Percentiles rank a stretch among this genome's conserved stretches.
These are phyloP conservation scores for Oophaga pumilio DNA, from an alignment of 2,113 vertebrate species.

Conservation along the genomic window DNA sequence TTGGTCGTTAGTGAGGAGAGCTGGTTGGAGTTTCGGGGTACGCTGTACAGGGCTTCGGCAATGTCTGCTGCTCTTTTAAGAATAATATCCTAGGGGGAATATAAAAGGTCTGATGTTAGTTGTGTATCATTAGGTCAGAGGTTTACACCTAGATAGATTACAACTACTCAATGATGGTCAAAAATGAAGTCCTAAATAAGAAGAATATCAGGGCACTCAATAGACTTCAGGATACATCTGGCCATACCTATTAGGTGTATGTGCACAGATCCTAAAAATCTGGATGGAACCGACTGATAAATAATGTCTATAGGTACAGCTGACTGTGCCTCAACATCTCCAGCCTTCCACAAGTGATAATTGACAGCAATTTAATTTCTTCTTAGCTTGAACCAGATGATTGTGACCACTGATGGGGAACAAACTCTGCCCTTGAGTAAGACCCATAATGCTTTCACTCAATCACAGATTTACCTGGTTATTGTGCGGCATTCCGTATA, in stretches of 20 bases:
- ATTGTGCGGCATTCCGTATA: slow-evolving; percentile 88
- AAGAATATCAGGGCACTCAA: too few relatives aligned
- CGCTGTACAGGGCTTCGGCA: slow-evolving; percentile 95
- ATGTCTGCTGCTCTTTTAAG: slow-evolving; percentile 94
- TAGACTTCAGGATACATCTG: too few relatives aligned
- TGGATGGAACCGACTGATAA: too few relatives aligned
- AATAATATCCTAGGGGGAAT: slow-evolving; percentile 79
- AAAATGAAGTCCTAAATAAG: not conserved
- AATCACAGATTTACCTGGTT: slow-evolving; percentile 80
- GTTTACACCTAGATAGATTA: not conserved
- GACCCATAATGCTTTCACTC: not conserved
- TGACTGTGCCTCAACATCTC: too few relatives aligned
- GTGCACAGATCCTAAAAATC: too few relatives aligned
- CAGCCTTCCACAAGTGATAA: not conserved
- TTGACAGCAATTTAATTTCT: not conserved
- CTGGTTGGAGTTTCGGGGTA: slow-evolving; percentile 86
- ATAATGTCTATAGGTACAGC: too few relatives aligned
- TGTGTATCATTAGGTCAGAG: not conserved
- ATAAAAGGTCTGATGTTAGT: not conserved
- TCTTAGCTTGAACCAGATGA: not conserved
- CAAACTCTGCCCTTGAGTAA: not conserved
- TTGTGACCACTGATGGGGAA: not conserved
- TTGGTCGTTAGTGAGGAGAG: slow-evolving; percentile 82
- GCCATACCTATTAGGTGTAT: too few relatives aligned
- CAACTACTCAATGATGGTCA: not conserved